These are phyloP conservation scores for Saimiri boliviensis DNA, from an alignment of 2,113 vertebrate species.

Conservation along the genomic window DNA sequence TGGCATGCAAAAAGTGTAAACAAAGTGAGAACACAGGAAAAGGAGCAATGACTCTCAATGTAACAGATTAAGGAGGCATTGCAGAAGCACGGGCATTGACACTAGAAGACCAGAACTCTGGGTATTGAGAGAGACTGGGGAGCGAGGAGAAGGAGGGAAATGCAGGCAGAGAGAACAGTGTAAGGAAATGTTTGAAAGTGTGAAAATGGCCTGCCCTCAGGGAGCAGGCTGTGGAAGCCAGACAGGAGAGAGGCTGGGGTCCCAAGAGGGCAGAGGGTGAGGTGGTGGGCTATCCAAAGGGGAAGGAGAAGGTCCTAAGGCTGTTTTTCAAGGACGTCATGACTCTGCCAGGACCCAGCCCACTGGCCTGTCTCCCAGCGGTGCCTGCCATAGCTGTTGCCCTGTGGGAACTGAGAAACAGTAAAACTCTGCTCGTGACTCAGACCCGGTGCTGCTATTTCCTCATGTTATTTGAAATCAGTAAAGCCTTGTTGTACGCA, in stretches of 20 bases:
- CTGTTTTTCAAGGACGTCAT: not conserved
- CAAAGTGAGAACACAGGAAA: not conserved
- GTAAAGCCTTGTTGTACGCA: not conserved
- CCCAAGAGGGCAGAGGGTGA: not conserved
- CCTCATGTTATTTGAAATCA: not conserved
- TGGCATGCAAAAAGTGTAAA: not conserved
- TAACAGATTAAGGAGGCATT: not conserved
- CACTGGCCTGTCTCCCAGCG: not conserved
- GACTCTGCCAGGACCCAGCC: not conserved
- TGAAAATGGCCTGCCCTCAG: too few relatives aligned
- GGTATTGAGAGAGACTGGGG: not conserved
- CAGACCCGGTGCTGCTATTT: not conserved
- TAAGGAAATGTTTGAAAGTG: not conserved
- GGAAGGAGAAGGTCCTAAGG: not conserved
- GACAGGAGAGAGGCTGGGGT: not conserved
- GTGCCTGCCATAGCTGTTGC: too few relatives aligned
- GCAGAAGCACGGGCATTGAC: not conserved
- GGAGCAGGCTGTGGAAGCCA: not conserved
- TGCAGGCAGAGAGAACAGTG: not conserved
- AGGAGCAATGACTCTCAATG: not conserved
- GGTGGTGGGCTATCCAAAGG: not conserved
- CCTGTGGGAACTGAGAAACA: not conserved
- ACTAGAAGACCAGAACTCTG: not conserved
- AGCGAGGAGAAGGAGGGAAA: not conserved
- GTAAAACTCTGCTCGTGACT: not conserved